Evolutionary conservation across 2,113 vertebrate genomes (phyloP).

Genomic region (Phyllostomus discolor): DNA sequence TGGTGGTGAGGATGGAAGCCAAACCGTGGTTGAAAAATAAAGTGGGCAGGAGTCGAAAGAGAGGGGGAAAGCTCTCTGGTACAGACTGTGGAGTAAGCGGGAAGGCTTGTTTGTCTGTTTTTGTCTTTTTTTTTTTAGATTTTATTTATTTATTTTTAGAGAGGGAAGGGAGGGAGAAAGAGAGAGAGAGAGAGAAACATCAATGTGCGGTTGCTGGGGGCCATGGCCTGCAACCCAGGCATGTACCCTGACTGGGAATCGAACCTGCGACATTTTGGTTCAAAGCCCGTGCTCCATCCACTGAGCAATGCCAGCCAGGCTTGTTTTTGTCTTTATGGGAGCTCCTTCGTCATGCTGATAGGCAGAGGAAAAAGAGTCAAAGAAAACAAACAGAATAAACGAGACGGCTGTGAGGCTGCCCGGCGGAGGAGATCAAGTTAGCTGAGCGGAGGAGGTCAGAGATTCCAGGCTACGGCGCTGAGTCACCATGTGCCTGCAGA

Average conservation of each 20-base stretch:
- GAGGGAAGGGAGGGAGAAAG: too few species aligned
- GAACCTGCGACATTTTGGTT: too few species aligned
- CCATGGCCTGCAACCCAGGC: too few species aligned
- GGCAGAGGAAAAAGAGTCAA: not conserved
- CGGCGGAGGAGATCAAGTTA: not conserved
- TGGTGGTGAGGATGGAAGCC: not conserved
- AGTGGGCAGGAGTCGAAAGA: not conserved
- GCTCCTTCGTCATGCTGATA: not conserved
- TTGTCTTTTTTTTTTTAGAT: too few species aligned
- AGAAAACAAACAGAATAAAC: not conserved
- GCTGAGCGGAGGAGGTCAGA: not conserved
- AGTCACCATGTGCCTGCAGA: not conserved
- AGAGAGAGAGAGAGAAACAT: too few species aligned
- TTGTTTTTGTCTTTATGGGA: not conserved
- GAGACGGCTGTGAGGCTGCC: not conserved
- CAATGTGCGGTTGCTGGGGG: too few species aligned
- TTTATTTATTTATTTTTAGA: too few species aligned
- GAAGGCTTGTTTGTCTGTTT: not conserved
- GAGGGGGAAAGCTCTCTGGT: not conserved
- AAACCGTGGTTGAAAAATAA: not conserved
- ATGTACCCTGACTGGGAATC: too few species aligned
- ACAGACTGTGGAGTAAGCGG: fast-evolving
- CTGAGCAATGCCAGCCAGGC: too few species aligned
- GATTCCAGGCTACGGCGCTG: not conserved
- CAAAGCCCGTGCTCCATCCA: too few species aligned